Percentiles rank a stretch among this genome's conserved stretches.
phyloP scores from a whole-genome alignment of 2,888 invertebrate species.

The Troglohyphantes excavatus region DNA sequence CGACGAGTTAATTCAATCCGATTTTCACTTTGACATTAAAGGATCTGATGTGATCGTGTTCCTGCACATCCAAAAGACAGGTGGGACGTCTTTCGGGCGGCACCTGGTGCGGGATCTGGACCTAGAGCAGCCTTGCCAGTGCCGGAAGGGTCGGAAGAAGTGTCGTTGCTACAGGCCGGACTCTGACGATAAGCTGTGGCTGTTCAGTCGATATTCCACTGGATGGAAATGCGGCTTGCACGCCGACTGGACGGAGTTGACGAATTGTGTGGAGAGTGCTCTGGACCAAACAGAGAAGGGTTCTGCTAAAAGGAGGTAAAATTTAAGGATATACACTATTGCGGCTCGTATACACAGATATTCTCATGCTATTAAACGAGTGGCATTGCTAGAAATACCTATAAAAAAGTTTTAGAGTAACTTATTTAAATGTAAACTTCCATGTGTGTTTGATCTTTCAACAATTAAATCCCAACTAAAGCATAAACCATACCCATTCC shows the following conservation, averaged over 20 bases:
- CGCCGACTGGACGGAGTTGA: slow-evolving; percentile 99
- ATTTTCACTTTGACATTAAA: slow-evolving; percentile 79
- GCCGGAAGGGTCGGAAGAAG: slow-evolving; percentile 79
- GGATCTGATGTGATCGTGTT: slow-evolving; percentile 98
- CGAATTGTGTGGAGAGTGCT: slow-evolving; percentile 94
- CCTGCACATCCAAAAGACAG: slow-evolving; percentile 99
- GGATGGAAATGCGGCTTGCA: slow-evolving; percentile 99
- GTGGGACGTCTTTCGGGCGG: slow-evolving; percentile 97
- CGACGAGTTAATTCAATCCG: slow-evolving; percentile 69
- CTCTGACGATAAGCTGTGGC: slow-evolving; percentile 92
- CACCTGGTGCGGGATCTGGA: slow-evolving; percentile 98
- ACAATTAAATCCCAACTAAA: too few species aligned
- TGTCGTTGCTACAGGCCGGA: slow-evolving; percentile 82
- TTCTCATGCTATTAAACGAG: too few species aligned
- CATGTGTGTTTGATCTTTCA: too few species aligned
- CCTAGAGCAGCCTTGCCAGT: slow-evolving; percentile 91
- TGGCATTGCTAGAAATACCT: neutral
- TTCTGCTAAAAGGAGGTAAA: slow-evolving; percentile 87
- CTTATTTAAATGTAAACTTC: too few species aligned
- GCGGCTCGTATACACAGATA: too few species aligned
- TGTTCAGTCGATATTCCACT: slow-evolving; percentile 97
- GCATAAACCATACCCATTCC: too few species aligned
- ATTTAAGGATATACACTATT: neutral
- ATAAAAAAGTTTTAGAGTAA: neutral
- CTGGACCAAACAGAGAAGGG: slow-evolving; percentile 95